Evolutionary conservation across 2,113 vertebrate genomes (phyloP), one percentile per base, ranked within the genome.

Genomic region (Petromus typicus): DNA sequence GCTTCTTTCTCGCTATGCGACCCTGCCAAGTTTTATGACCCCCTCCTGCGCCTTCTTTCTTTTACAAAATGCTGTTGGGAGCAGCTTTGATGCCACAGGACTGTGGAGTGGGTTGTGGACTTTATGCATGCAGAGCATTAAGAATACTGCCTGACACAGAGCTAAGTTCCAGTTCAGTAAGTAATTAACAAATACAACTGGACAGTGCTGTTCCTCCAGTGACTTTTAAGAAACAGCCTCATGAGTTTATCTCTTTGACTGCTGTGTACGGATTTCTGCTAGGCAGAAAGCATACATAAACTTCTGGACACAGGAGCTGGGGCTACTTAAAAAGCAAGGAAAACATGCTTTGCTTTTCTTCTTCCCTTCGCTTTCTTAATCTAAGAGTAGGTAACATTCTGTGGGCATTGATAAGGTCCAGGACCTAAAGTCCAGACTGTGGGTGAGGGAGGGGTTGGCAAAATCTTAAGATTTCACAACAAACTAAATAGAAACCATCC

Each of bases 101-200:
- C 17, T 86, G 23, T 30, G 37, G 45, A 81, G 57, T 86, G 25
- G 11, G 11, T 57, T 85, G n/a, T 34, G 63, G 86, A 59, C 63
- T 84, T 85, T 81, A 67, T 20, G 69, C 14, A 78, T 1, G n/a
- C 0, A 71, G 76, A 93, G 5, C 20, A 43, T 5, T 48, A 78
- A 91, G 30, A 64, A 57, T 51, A 81, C 7, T 67, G 12, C n/a
- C 51, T 79, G 83, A 43, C 12, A 64, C 3, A 43, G 23, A 83
- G 67, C 48, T 82, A 80, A 69, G 45, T 84, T 91, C 5, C n/a
- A 89, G 63, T 67, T 76, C 57, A 64, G 88, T 69, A 95, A 87
- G 56, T 75, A 73, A 79, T 81, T 66, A n/a, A 56, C 84, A 89
- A 57, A 79, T 75, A 64, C 30, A 76, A 76, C 17, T 22, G 25